Conservation (phyloP, 2,888 invertebrate genomes). For the Drosophila austrosaltans region DNA sequence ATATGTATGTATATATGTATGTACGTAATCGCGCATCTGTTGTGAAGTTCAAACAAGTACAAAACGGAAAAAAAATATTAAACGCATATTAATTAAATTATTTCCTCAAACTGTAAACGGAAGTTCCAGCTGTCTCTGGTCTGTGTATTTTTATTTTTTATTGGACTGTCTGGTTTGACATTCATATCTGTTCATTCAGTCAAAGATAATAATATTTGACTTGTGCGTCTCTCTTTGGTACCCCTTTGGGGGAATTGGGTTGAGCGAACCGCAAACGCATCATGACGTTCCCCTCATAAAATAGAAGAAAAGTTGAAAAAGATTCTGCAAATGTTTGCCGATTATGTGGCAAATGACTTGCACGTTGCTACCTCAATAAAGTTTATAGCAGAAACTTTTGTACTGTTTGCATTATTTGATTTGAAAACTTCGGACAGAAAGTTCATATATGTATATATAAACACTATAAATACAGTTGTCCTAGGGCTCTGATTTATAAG, state of each 20-base stretch:
- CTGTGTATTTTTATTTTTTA: slow-evolving; percentile 45
- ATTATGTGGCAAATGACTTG: slow-evolving; percentile 11
- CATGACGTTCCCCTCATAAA: slow-evolving; percentile 52
- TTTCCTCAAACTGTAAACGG: slow-evolving; percentile 59
- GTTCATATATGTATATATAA: neutral
- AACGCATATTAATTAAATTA: slow-evolving; percentile 73
- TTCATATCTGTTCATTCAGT: neutral
- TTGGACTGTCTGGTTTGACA: slow-evolving; percentile 62
- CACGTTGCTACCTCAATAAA: slow-evolving; percentile 12
- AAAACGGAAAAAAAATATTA: slow-evolving; percentile 45
- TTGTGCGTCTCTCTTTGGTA: neutral
- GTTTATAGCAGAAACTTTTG: slow-evolving; percentile 2
- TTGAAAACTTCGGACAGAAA: slow-evolving; percentile 2
- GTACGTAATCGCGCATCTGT: slow-evolving; percentile 1
- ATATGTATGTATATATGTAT: neutral
- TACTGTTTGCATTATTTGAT: slow-evolving; percentile 7
- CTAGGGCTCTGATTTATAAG: neutral
- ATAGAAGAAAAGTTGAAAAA: slow-evolving; percentile 66
- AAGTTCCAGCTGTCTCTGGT: slow-evolving; percentile 47
- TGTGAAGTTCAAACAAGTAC: slow-evolving; percentile 50
- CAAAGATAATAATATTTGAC: slow-evolving; percentile 9
- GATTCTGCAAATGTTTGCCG: slow-evolving; percentile 19
- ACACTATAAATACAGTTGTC: neutral
- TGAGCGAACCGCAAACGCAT: slow-evolving; percentile 42
- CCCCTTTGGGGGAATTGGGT: slow-evolving; percentile 34